A percentile compares a stretch with the other conserved stretches of the same genome.
Conservation (phyloP, 2,113 vertebrate species). For the Furnarius figulus region DNA sequence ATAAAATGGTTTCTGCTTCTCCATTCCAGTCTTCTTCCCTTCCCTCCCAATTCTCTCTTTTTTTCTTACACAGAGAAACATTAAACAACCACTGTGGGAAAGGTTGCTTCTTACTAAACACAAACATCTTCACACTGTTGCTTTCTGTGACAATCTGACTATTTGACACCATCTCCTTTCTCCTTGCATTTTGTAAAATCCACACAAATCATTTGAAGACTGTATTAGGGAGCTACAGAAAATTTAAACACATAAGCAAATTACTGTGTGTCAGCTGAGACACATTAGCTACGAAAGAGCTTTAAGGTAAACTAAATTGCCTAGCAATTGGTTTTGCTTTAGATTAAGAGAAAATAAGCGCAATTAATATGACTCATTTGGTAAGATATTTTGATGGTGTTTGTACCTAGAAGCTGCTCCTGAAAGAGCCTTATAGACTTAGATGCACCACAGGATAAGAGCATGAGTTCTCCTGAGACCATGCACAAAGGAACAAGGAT, state of each 20-base stretch:
- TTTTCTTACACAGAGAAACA: neutral
- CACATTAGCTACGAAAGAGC: neutral
- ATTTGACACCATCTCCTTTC: neutral
- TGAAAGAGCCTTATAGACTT: neutral
- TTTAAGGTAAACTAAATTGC: neutral
- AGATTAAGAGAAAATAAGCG: conserved; percentile 23
- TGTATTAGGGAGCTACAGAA: neutral
- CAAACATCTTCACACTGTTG: neutral
- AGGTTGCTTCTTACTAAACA: neutral
- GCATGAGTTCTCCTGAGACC: neutral
- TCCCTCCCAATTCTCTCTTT: neutral
- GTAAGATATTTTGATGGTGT: neutral
- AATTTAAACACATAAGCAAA: neutral
- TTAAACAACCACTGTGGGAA: neutral
- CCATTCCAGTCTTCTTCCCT: neutral
- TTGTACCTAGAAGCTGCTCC: neutral
- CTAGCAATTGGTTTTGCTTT: neutral
- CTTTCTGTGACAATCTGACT: neutral
- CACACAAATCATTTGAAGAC: neutral
- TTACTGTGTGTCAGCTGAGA: neutral
- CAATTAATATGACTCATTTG: conserved; percentile 21
- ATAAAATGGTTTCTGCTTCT: neutral
- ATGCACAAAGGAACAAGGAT: neutral
- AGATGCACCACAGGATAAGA: neutral
- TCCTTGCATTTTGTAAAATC: neutral